phyloP scores from a whole-genome alignment of 1,140 invertebrate species.

The Mycetomoellerius zeteki region DNA sequence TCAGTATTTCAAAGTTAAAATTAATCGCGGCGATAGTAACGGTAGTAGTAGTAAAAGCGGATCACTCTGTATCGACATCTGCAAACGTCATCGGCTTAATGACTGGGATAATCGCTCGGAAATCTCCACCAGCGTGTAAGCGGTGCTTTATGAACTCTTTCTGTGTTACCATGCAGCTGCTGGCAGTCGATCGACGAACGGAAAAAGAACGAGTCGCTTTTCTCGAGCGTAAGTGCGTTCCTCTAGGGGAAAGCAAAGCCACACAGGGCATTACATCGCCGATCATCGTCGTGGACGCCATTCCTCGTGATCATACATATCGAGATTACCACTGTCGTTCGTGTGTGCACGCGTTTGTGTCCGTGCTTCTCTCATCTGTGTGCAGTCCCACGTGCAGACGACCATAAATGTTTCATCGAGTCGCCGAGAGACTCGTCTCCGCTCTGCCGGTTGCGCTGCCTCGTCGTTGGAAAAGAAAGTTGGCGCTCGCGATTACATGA shows the following conservation, averaged over 20 bases:
- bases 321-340: slow-evolving; percentile 15
- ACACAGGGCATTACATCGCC: neutral
- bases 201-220: slow-evolving; percentile 42
- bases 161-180: neutral
- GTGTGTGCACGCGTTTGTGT: neutral
- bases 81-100: slow-evolving; percentile 26
- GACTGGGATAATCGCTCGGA: slow-evolving; percentile 23
- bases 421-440: slow-evolving; percentile 79
- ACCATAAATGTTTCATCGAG: slow-evolving; percentile 85
- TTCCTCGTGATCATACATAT: slow-evolving; percentile 3
- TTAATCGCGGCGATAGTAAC: neutral
- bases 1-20: slow-evolving; percentile 18
- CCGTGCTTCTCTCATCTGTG: slow-evolving; percentile 4
- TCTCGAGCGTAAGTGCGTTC: slow-evolving; percentile 26
- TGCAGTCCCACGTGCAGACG: slow-evolving; percentile 38
- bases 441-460: slow-evolving; percentile 70
- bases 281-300: neutral
- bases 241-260: slow-evolving; percentile 37
- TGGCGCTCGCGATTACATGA: slow-evolving; percentile 85
- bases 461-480: slow-evolving; percentile 85
- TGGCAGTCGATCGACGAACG: slow-evolving; percentile 8
- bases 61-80: neutral
- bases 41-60: neutral
- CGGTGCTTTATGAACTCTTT: slow-evolving; percentile 13
- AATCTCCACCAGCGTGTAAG: slow-evolving; percentile 10